Base-by-base conservation (phyloP, 2,888 invertebrate species). In the Caenorhabditis sinica region DNA sequence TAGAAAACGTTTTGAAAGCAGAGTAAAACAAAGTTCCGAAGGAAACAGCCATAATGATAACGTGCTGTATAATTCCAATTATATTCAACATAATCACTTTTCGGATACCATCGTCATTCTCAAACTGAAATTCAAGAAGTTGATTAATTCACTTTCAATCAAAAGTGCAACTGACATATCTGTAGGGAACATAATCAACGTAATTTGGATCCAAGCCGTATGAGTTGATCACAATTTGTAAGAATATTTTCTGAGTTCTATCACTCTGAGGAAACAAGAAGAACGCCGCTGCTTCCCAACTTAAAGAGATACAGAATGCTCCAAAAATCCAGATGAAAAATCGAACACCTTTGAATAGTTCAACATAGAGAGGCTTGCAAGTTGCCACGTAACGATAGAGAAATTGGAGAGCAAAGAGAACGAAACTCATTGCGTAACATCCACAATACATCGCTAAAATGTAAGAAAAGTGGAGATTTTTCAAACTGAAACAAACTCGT, bases 351-450 rank as follows among this genome's bases (percentile, higher is more conserved):
- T 58, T n/a, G 33, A 75, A 75, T 13, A 30, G n/a, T 2, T 25
- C 23, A 17, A 66, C 30, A 5, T 66, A 40, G 0, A 25, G 40
- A 9, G 65, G 73, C 36, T 73, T 73, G 40, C 80, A 80, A 20
- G 73, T 68, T 6, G 80, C 66, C 1, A 80, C 36, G 66, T 80
- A 80, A 25, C 73, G 30, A 60, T 80, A 80, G 0, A 80, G 20
- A 30, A 80, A 80, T 40, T 80, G 80, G 17, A 80, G 73, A 33
- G 80, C 80, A 36, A 73, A 80, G 0, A 80, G 56, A 0, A 58
- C 66, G 45, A 80, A 80, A 49, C 80, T 80, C 65, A 73, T 63
- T 2, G 79, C 79, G n/a, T 72, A 80, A 28, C 79, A 79, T 5
- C 79, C 61, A 33, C 79, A 79, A 43, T 79, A 79, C 43, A 56